Base-by-base conservation (phyloP, 1,140 invertebrate species). In the Heliconius himera region DNA sequence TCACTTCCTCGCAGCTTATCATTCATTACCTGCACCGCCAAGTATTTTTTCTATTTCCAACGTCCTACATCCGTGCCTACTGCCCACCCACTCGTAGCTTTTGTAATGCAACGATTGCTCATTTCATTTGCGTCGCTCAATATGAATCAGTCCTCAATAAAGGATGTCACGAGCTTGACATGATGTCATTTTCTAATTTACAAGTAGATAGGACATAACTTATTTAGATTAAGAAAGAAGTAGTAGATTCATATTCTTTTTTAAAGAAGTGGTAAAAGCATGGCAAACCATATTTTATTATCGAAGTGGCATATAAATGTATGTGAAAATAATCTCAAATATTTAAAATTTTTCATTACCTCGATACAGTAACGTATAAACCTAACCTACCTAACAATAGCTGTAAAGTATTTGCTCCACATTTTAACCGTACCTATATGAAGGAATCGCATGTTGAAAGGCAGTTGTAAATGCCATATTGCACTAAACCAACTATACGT, bases 41-140 rank as follows among this genome's bases (percentile, higher is more conserved):
- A 29, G 60, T 66, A 26, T 22, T 29, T 66, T 66, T 66, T 66
- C 26, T 29, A 29, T 66, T 66, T 29, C 29, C 60, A 66, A 66
- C 26, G 60, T 66, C 60, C 60, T 29, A 66, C 60, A 29, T 29
- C 8, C 54, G 3, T 11, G 20, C n/a, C 20, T 29, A n/a, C 4
- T 29, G 60, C 26, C 60, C 26, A 66, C 60, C 60, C 60, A 66
- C 60, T 29, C 60, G 16, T 29, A 66, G 54, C 60, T 26, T 66
- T 26, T 26, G 60, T 66, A 26, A 26, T 66, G 26, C 11, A 66
- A 66, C 60, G 26, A 66, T 66, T 66, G 60, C 60, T 66, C 60
- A 29, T 66, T 66, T 66, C 60, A 66, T 66, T 66, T 66, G 60
- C 60, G 60, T 66, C 60, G 60, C 60, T 66, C 60, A 66, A 66